Conservation (phyloP, 2,888 invertebrate genomes). For the Bombylius discolor region DNA sequence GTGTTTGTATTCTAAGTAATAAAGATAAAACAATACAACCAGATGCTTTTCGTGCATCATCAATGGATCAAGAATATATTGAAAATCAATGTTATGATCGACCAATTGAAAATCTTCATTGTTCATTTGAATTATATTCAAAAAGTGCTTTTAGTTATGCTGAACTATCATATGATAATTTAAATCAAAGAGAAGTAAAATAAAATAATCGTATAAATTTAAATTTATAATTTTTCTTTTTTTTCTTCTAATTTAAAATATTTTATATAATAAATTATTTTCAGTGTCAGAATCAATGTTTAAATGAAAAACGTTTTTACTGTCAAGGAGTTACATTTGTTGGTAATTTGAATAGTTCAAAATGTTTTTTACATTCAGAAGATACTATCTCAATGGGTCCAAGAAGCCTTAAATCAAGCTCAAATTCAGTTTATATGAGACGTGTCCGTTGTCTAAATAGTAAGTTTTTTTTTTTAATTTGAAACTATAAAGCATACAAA, state of each 20-base stretch:
- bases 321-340: slow-evolving; percentile 55
- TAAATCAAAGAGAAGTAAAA: slow-evolving; percentile 34
- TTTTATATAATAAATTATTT: slow-evolving; percentile 2
- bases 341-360: slow-evolving; percentile 16
- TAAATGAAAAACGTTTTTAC: slow-evolving; percentile 48
- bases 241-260: neutral
- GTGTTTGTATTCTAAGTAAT: slow-evolving; percentile 56
- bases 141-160: slow-evolving; percentile 53
- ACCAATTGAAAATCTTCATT: slow-evolving; percentile 42
- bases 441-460: slow-evolving; percentile 73
- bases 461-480: slow-evolving; percentile 35
- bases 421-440: slow-evolving; percentile 59
- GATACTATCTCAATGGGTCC: slow-evolving; percentile 70
- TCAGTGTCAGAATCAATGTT: slow-evolving; percentile 50
- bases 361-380: slow-evolving; percentile 66
- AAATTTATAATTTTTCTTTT: neutral
- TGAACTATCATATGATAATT: slow-evolving; percentile 30
- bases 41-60: slow-evolving; percentile 61
- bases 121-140: slow-evolving; percentile 64
- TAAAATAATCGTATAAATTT: neutral
- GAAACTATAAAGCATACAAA: no score
- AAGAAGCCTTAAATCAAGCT: slow-evolving; percentile 45
- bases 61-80: slow-evolving; percentile 65
- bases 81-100: slow-evolving; percentile 67
- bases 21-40: slow-evolving; percentile 64